Base-by-base conservation (phyloP, 1,140 invertebrate species). In the Archegozetes longisetosus region DNA sequence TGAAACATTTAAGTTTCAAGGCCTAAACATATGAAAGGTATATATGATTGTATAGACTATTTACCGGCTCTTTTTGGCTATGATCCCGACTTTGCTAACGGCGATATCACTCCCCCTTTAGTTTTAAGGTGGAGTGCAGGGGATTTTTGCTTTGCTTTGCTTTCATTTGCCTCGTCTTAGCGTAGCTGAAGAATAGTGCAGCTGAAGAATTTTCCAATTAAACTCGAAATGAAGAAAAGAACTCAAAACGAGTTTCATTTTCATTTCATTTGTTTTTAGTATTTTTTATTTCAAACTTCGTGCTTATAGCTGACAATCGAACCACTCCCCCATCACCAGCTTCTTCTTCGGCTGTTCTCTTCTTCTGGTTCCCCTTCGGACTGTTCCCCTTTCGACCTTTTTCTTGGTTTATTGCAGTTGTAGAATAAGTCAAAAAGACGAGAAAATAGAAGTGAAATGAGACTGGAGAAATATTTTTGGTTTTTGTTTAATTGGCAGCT, bases 201-300 rank as follows among this genome's bases (percentile, higher is more conserved):
- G n/a, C n/a, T n/a, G 13, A 25, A 51, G 20, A n/a, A 51, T 9
- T 51, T 51, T 51, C 50, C 50, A 51, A 51, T 51, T 51, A 51
- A 51, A 51, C 12, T 6, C 6, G 50, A 51, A 51, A 51, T 51
- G 50, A 51, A 51, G 50, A 51, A 51, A 51, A 20, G 24, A 47
- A 51, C 50, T 51, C 24, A n/a, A 51, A 51, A 51, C 24, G 50
- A 51, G 50, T 51, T 51, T 51, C 50, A 25, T 51, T 51, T 47
- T 51, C 50, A 51, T 51, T 51, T 51, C 50, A 51, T 51, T 51
- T 51, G 50, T 51, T 51, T 51, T 51, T 51, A 20, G 50, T 51
- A 40, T 40, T 51, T 47, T 51, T 26, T 26, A 51, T 51, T 51
- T 51, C 50, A 22, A 51, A 22, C 50, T 51, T 51, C 50, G 50